Evolutionary conservation across 23 tunicate genomes (phyloP), one percentile per base, ranked within the genome.

Genomic region (Halocynthia aurantium): DNA sequence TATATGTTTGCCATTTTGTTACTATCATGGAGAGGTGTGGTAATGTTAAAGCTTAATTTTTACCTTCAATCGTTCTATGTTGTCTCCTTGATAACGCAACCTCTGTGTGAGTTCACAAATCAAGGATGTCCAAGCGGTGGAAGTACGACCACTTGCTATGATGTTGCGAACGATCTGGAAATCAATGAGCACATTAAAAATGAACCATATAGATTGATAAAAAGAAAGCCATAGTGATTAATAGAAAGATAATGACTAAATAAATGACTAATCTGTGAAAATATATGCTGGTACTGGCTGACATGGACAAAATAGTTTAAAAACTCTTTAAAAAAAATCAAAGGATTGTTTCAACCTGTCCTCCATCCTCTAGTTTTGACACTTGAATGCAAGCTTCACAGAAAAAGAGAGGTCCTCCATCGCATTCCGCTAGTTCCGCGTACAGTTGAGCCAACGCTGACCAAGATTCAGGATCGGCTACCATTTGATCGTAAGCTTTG

Each of bases 81-180:
- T 90, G 76, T 90, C 97, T 12, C 90, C 85, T 85, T 90, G 97
- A 65, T 61, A 84, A 10, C 84, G 73, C 56, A 90, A 57, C 11
- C 97, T 71, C 57, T 71, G 76, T 20, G 97, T 69, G 62, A 90
- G 77, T 44, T 78, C 81, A 31, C 82, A 83, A 51, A 89, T 84
- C 19, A 89, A 52, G 12, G 72, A 19, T n/a, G 88, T 52, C 96
- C 96, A 89, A 6, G 84, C 88, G 6, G 65, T 51, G 6, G 85
- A 73, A 55, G 77, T 22, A 10, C 84, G 72, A 12, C 83, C 84
- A 17, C 77, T 62, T 5, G 88, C 52, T 11, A 89, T 57, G 8
- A 89, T 50, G 62, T 73, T 55, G 57, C 82, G 80, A 21, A 89
- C 51, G 8, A 82, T 86, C 95, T 88, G 67, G 62, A 72, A 19